Evolutionary conservation across 2,888 invertebrate genomes (phyloP).

Genomic region (Hetaerina titia): DNA sequence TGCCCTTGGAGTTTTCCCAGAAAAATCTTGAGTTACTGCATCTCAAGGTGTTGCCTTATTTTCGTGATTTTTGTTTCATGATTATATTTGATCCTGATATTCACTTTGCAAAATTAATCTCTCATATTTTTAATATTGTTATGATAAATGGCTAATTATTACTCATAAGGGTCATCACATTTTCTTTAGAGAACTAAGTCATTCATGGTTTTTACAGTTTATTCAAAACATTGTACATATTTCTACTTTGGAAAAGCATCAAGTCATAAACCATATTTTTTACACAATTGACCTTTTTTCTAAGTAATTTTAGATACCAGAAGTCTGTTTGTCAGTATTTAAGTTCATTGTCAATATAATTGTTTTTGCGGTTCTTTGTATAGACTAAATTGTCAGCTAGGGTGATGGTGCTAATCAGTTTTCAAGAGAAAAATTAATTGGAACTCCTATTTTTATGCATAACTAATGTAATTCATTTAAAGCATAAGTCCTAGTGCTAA

Average conservation of each 20-base stretch:
- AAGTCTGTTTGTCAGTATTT: not conserved
- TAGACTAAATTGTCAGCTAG: not conserved
- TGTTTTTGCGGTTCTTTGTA: too few species aligned
- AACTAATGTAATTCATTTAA: not conserved
- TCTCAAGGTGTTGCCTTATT: too few species aligned
- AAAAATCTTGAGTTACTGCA: too few species aligned
- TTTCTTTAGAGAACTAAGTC: not conserved
- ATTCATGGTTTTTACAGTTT: not conserved
- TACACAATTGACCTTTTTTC: not conserved
- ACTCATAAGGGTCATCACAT: not conserved
- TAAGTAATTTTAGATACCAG: not conserved
- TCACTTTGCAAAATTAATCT: not conserved
- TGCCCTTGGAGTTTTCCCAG: not conserved
- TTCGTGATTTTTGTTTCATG: too few species aligned
- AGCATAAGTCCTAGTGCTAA: not conserved
- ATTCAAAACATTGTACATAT: not conserved
- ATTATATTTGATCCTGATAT: not conserved
- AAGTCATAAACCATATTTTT: not conserved
- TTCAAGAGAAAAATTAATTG: not conserved
- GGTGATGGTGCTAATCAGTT: not conserved
- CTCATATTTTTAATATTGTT: not conserved
- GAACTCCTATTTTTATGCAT: not conserved
- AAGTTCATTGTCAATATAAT: not conserved
- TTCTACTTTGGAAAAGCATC: not conserved
- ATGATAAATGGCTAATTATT: not conserved